These are phyloP conservation scores for Melierax canorus DNA, from an alignment of 2,113 vertebrate genomes.

Conservation along the genomic window DNA sequence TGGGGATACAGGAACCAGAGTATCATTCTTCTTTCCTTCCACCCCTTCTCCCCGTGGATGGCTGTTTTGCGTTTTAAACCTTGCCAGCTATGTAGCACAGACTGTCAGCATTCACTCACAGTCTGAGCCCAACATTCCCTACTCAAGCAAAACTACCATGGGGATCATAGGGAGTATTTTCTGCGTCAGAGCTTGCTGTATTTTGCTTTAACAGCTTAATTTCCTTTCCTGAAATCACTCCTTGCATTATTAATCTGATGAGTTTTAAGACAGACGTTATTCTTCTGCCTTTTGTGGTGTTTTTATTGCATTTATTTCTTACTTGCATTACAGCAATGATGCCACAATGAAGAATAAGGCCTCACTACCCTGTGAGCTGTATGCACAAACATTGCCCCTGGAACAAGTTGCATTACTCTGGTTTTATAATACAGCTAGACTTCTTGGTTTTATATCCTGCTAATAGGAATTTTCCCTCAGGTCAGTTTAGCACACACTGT, in stretches of 20 bases:
- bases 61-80: neutral
- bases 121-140: neutral
- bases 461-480: constrained; percentile 44
- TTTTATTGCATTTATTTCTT: constrained; percentile 36
- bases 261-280: neutral
- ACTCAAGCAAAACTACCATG: neutral
- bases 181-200: neutral
- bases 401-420: neutral
- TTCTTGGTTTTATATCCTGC: constrained; percentile 4
- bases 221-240: constrained; percentile 27
- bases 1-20: neutral
- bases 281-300: neutral
- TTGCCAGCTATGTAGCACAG: neutral
- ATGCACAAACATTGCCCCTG: neutral
- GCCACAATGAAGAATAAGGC: neutral
- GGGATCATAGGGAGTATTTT: neutral
- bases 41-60: neutral
- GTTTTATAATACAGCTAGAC: constrained; percentile 4
- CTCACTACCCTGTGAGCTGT: neutral
- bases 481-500: neutral
- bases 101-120: neutral
- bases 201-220: constrained; percentile 23
- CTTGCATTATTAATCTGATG: constrained; percentile 35
- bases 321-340: neutral
- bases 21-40: neutral